phyloP scores from a whole-genome alignment of 2,888 invertebrate genomes.

The Xestia ashworthii region DNA sequence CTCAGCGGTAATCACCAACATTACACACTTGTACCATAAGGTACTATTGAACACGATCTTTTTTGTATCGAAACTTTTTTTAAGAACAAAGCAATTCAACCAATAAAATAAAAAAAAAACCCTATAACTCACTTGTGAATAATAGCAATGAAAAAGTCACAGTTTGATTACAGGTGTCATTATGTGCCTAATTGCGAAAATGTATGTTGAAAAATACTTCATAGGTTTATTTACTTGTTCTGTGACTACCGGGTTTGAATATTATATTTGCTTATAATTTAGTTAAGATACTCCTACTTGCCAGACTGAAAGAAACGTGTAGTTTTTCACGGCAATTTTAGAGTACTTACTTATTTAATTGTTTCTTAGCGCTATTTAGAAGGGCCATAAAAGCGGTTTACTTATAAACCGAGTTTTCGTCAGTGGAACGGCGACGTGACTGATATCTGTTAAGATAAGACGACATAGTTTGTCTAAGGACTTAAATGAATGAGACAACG shows the following conservation, averaged over 20 bases:
- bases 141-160: no score
- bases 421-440: constrained; percentile 77
- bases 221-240: constrained; percentile 8
- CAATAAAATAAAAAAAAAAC: no score
- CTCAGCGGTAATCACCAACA: no score
- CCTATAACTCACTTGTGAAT: no score
- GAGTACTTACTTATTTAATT: constrained; percentile 68
- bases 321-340: constrained; percentile 40
- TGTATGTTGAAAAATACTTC: constrained; percentile 14
- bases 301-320: constrained; percentile 43
- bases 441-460: constrained; percentile 73
- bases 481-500: constrained; percentile 61
- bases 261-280: constrained; percentile 52
- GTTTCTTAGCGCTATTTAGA: constrained; percentile 70
- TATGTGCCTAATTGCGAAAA: no score
- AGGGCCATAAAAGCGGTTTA: constrained; percentile 71
- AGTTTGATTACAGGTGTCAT: no score
- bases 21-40: no score
- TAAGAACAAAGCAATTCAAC: no score
- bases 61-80: no score
- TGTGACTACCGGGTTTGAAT: constrained; percentile 24
- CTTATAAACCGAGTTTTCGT: constrained; percentile 70
- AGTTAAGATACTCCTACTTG: constrained; percentile 9
- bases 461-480: constrained; percentile 67
- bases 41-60: no score